phyloP scores from a whole-genome alignment of 2,888 invertebrate species.

The Eristalis arbustorum region DNA sequence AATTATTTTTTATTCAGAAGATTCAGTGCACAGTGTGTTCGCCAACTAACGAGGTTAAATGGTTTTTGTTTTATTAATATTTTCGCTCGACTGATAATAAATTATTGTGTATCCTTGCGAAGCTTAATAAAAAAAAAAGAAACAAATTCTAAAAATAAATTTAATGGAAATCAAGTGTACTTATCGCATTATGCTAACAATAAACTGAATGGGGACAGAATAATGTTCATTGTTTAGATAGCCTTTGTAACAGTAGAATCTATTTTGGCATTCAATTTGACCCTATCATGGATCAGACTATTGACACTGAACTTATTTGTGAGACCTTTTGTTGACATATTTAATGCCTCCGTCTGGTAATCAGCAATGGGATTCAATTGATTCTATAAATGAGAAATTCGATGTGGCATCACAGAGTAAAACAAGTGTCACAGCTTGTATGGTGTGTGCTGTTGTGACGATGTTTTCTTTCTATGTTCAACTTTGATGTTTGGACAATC shows the following conservation, averaged over 20 bases:
- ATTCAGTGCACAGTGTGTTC: not conserved
- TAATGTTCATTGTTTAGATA: not conserved
- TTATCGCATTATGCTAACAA: slow-evolving; percentile 2
- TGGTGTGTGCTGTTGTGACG: too few relatives aligned
- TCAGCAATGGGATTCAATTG: not conserved
- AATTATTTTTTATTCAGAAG: not conserved
- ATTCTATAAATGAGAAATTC: not conserved
- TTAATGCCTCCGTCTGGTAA: not conserved
- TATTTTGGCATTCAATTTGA: slow-evolving; percentile 3
- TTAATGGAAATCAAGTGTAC: not conserved
- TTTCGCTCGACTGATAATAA: not conserved
- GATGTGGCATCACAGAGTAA: too few relatives aligned
- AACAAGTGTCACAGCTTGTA: too few relatives aligned
- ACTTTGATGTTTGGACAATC: too few relatives aligned
- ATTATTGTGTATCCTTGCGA: not conserved
- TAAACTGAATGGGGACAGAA: not conserved
- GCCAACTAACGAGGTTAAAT: not conserved
- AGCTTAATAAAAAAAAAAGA: not conserved
- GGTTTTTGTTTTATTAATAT: not conserved
- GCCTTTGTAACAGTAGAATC: not conserved
- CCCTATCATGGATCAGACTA: not conserved
- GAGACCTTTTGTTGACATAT: not conserved
- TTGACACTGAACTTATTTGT: not conserved
- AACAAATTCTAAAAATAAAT: not conserved
- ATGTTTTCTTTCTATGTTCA: too few relatives aligned